phyloP scores from a whole-genome alignment of 2,888 invertebrate genomes.

The Lissocephala sabroskyi region DNA sequence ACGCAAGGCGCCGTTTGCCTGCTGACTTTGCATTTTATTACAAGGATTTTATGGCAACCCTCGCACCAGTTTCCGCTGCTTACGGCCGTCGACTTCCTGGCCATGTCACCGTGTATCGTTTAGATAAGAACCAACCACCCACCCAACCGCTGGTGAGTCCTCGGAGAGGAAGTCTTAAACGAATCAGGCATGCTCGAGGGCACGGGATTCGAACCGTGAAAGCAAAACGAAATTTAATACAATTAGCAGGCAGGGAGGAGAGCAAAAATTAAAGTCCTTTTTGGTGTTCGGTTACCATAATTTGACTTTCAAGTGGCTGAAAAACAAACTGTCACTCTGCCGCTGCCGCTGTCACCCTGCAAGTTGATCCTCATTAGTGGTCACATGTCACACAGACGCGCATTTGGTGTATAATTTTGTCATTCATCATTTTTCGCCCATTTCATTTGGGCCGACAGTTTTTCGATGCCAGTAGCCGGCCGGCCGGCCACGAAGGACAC shows the following conservation, averaged over 20 bases:
- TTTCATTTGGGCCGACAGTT: conserved; percentile 47
- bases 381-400: conserved; percentile 55
- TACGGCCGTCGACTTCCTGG: conserved; percentile 42
- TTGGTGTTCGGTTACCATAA: conserved; percentile 25
- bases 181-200: background rate
- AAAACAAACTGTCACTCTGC: conserved; percentile 13
- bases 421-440: conserved; percentile 63
- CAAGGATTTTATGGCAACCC: conserved; percentile 23
- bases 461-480: too few relatives aligned
- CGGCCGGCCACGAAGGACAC: too few relatives aligned
- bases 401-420: conserved; percentile 64
- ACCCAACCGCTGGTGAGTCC: too few relatives aligned
- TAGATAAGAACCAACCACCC: conserved; percentile 34
- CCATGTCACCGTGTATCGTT: conserved; percentile 26
- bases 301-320: conserved; percentile 10
- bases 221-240: conserved; percentile 34
- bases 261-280: conserved; percentile 46
- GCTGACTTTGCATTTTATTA: conserved; percentile 46
- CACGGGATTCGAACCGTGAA: background rate
- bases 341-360: conserved; percentile 16
- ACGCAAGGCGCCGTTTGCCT: conserved; percentile 28
- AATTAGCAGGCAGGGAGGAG: conserved; percentile 13
- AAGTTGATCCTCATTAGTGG: conserved; percentile 63
- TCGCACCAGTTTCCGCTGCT: conserved; percentile 29
- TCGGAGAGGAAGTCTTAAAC: background rate